Conservation (phyloP, 2,113 vertebrate species). For the Butorides virescens region DNA sequence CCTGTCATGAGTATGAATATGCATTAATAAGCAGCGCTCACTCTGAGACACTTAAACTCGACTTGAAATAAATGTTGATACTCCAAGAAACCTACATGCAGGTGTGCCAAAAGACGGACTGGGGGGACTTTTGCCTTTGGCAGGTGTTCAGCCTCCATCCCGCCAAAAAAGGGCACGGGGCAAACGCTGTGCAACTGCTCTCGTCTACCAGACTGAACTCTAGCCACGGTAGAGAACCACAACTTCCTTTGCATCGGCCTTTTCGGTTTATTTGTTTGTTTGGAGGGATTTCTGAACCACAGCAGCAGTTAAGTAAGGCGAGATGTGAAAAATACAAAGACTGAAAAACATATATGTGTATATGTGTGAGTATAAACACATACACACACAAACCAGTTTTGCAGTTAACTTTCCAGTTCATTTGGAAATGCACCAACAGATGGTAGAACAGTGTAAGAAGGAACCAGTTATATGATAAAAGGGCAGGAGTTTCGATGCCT, state of each 20-base stretch:
- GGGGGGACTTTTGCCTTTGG: not conserved
- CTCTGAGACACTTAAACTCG: not conserved
- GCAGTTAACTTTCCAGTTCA: not conserved
- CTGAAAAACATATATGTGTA: not conserved
- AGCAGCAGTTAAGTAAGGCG: not conserved
- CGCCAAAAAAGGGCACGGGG: rapidly evolving
- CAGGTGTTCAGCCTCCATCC: not conserved
- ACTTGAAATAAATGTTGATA: not conserved
- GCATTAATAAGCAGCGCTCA: not conserved
- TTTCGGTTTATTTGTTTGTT: not conserved
- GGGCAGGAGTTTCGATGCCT: not conserved
- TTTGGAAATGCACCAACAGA: not conserved
- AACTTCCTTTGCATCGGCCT: not conserved
- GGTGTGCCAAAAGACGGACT: not conserved
- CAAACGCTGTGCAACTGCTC: not conserved
- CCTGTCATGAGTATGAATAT: not conserved
- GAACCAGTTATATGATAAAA: not conserved
- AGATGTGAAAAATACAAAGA: not conserved
- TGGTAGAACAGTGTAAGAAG: not conserved
- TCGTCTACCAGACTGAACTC: not conserved
- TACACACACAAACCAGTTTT: not conserved
- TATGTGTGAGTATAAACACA: not conserved
- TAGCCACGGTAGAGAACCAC: not conserved
- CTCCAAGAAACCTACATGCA: not conserved
- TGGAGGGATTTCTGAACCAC: not conserved